Conservation (phyloP, 2,888 invertebrate species). For the Mythimna loreyi region DNA sequence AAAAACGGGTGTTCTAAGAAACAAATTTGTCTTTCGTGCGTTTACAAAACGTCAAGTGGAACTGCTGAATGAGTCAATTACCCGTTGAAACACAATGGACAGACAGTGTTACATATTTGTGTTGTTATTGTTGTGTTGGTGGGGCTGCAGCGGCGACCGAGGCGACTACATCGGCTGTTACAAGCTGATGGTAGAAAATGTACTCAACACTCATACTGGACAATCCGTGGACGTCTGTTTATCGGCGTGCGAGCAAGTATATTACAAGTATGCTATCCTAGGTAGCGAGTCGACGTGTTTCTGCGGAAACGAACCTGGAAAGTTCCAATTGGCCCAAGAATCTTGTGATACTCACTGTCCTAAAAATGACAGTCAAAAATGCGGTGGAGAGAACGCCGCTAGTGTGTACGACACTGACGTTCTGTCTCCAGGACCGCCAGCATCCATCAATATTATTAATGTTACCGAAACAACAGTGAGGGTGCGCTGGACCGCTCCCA, state of each 20-base stretch:
- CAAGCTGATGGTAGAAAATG: constrained; percentile 76
- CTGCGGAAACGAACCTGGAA: constrained; percentile 84
- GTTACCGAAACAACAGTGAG: constrained; percentile 92
- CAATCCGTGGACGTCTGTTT: constrained; percentile 87
- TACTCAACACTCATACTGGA: constrained; percentile 85
- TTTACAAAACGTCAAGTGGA: constrained; percentile 64
- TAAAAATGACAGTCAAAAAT: constrained; percentile 91
- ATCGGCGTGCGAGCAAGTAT: constrained; percentile 86
- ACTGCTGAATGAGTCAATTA: constrained; percentile 74
- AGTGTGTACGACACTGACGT: constrained; percentile 93
- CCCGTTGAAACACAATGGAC: constrained; percentile 79
- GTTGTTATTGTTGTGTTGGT: constrained; percentile 66
- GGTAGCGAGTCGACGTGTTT: constrained; percentile 86
- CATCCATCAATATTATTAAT: constrained; percentile 90
- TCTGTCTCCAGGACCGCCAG: constrained; percentile 93
- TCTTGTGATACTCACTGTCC: constrained; percentile 91
- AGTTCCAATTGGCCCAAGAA: constrained; percentile 82
- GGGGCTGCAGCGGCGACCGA: constrained; percentile 74
- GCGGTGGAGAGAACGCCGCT: constrained; percentile 93
- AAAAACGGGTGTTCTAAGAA: constrained; percentile 42
- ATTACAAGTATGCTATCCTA: constrained; percentile 85
- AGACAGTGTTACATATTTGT: constrained; percentile 66
- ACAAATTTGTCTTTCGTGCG: constrained; percentile 54
- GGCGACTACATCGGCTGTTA: constrained; percentile 87
- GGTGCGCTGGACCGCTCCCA: constrained; percentile 91